phyloP scores from a whole-genome alignment of 2,797 vertebrate genomes.

The Sebastes kiyomatsui region DNA sequence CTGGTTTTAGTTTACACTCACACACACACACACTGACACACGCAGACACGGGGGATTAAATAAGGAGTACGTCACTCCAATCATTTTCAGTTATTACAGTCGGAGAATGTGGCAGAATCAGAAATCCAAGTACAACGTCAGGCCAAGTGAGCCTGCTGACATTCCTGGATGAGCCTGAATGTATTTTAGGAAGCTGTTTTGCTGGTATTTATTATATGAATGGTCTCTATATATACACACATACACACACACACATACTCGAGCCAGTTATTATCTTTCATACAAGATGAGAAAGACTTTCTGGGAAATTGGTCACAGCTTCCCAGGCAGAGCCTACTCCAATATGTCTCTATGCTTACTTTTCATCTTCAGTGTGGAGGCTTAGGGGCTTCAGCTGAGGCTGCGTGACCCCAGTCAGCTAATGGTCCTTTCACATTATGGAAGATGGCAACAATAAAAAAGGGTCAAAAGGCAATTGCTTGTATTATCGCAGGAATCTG shows the following conservation, averaged over 20 bases:
- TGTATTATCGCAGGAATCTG: slow-evolving; percentile 14
- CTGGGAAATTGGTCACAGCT: slow-evolving; percentile 33
- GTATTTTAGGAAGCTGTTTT: slow-evolving; percentile 53
- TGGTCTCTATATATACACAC: slow-evolving; percentile 7
- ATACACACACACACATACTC: background rate
- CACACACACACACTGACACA: slow-evolving; percentile 16
- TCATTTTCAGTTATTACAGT: slow-evolving; percentile 54
- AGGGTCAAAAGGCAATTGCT: slow-evolving; percentile 42
- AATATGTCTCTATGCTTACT: slow-evolving; percentile 6
- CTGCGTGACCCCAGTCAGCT: slow-evolving; percentile 22
- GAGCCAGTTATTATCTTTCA: slow-evolving; percentile 41
- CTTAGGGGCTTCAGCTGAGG: slow-evolving; percentile 14
- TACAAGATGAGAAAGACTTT: slow-evolving; percentile 37
- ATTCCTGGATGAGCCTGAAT: slow-evolving; percentile 28
- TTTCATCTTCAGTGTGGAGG: slow-evolving; percentile 39
- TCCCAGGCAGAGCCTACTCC: background rate
- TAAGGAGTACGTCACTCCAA: slow-evolving; percentile 49
- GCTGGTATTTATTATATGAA: slow-evolving; percentile 41
- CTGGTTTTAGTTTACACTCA: slow-evolving; percentile 16
- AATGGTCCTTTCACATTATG: slow-evolving; percentile 32
- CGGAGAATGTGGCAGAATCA: slow-evolving; percentile 41
- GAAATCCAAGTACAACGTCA: slow-evolving; percentile 26
- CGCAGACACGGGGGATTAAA: slow-evolving; percentile 54
- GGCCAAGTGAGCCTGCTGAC: slow-evolving; percentile 18
- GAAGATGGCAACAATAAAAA: slow-evolving; percentile 28